Base-by-base conservation (phyloP, 2,113 vertebrate genomes). In the Merops nubicus region DNA sequence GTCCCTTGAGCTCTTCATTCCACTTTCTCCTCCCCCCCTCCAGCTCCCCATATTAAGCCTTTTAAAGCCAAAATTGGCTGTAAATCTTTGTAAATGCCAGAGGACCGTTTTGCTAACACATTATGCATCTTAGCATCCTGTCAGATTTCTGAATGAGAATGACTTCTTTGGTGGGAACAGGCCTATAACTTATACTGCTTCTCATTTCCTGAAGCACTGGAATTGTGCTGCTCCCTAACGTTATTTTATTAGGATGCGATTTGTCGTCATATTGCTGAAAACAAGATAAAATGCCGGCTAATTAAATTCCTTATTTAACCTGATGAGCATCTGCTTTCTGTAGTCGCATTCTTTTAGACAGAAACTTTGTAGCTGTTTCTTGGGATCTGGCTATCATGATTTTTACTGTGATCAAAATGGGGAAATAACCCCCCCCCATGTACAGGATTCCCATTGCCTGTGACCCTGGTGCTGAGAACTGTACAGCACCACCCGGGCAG, bases 261-360 rank as follows among this genome's bases (percentile, higher is more conserved):
- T 94, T 95, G 85, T 97, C 95, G 95, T 96, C 89, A 63, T 91
- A 93, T 84, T 94, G 89, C 78, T 90, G 96, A 90, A 97, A 97
- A 96, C 94, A 94, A 96, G 94, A 96, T 88, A 95, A 96, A 96
- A 97, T 91, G 94, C 65, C 3, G 62, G 76, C 85, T 96, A 97
- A 96, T 95, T 97, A 96, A 96, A 95, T 96, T 96, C 88, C 77
- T 97, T 96, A 92, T 93, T 97, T 96, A 96, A 97, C 90, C 91
- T 93, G 89, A 96, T 56, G 91, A 96, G 85, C 95, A 95, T 93
- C 97, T 97, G 96, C 89, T 94, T 95, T 96, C 93, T 50, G 64
- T 86, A 93, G 92, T 75, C 88, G 76, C 76, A 69, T 79, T 93
- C 78, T 65, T 95, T 78, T 21, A 82, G 91, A 84, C 20, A 73